Percentiles rank a stretch among this genome's conserved stretches.
phyloP scores from a whole-genome alignment of 2,113 vertebrate species.

The Proteles cristata region DNA sequence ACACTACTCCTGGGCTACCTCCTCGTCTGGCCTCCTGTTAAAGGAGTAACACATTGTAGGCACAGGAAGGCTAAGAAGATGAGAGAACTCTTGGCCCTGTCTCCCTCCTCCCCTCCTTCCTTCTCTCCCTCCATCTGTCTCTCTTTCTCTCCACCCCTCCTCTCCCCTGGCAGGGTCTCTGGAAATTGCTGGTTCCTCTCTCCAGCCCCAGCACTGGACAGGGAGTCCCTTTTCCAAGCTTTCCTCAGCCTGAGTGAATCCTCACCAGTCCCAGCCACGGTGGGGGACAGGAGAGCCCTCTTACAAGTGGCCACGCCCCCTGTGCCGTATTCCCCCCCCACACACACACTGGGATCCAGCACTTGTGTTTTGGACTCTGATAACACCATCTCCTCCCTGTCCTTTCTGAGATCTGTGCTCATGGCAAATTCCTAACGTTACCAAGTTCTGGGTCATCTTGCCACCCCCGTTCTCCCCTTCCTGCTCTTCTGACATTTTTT shows the following conservation, averaged over 20 bases:
- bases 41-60: too few species aligned
- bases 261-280: neutral
- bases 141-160: neutral
- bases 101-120: too few species aligned
- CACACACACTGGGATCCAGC: fast-evolving
- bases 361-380: neutral
- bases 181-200: neutral
- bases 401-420: neutral
- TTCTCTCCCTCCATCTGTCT: neutral
- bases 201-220: neutral
- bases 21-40: neutral
- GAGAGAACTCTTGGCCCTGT: too few species aligned
- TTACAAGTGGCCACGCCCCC: fast-evolving
- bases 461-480: neutral
- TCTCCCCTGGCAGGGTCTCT: neutral
- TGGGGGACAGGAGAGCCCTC: fast-evolving
- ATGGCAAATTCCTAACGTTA: neutral
- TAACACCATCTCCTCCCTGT: neutral
- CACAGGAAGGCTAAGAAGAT: neutral
- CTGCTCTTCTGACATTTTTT: neutral
- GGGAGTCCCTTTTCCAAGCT: neutral
- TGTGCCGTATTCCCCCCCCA: fast-evolving
- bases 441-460: neutral
- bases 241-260: neutral
- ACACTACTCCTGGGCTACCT: too few species aligned